Evolutionary conservation across 2,113 vertebrate genomes (phyloP).

Genomic region (Illadopsis cleaveri): DNA sequence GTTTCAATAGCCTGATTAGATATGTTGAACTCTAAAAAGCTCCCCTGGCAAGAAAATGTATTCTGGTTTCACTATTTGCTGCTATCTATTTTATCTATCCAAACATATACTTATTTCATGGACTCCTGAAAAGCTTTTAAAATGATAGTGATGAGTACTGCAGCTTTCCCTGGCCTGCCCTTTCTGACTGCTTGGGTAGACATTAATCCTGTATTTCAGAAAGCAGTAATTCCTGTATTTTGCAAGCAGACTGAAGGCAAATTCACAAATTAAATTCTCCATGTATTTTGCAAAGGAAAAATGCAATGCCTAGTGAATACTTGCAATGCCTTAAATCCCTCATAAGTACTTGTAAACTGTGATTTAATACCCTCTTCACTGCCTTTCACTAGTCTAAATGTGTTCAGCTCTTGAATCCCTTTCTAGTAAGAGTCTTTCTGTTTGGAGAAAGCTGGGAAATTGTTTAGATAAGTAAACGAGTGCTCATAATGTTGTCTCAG

Average conservation of each 20-base stretch:
- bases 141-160: neutral
- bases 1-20: neutral
- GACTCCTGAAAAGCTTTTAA: neutral
- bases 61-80: neutral
- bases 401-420: neutral
- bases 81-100: neutral
- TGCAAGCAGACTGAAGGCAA: neutral
- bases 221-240: neutral
- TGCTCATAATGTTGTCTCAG: neutral
- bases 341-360: neutral
- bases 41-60: neutral
- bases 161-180: neutral
- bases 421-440: neutral
- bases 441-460: neutral
- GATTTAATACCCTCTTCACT: neutral
- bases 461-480: neutral
- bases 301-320: neutral
- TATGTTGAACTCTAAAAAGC: neutral
- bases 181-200: neutral
- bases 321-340: neutral
- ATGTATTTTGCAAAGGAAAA: neutral
- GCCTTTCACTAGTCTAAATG: neutral
- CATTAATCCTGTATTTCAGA: neutral
- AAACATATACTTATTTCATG: neutral
- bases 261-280: neutral